Conservation (phyloP, 2,113 vertebrate species). For the Oxygymnocypris stewartii region DNA sequence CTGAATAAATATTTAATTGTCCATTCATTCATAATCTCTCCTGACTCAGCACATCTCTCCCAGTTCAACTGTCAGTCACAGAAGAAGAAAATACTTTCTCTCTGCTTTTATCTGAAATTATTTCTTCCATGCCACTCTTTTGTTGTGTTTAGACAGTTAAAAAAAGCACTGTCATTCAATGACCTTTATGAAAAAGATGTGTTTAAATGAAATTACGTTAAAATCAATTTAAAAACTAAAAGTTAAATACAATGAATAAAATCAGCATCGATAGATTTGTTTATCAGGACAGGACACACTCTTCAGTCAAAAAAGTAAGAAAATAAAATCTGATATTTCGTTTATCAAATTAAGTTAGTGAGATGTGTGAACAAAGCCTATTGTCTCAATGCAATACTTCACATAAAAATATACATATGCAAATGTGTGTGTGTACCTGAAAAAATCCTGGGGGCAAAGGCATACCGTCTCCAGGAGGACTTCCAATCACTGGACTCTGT, state of each 20-base stretch:
- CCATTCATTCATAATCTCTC: conserved; percentile 5
- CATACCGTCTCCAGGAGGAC: conserved; percentile 96
- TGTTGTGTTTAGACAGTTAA: not conserved
- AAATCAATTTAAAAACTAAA: not conserved
- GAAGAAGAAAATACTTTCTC: not conserved
- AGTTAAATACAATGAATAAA: not conserved
- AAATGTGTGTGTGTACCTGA: conserved; percentile 77
- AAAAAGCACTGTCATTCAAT: not conserved
- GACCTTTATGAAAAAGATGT: not conserved
- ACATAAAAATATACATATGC: not conserved
- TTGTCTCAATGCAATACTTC: not conserved
- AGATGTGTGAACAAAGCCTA: not conserved
- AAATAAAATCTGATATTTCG: not conserved
- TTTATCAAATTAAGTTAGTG: not conserved
- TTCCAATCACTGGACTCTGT: conserved; percentile 94
- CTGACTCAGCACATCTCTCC: conserved; percentile 5
- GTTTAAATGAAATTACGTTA: not conserved
- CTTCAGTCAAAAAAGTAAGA: no score
- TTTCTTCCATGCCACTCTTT: not conserved
- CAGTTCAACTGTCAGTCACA: not conserved
- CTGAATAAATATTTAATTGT: conserved; percentile 21
- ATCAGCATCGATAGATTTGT: not conserved
- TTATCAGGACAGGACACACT: not conserved
- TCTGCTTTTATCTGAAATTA: not conserved
- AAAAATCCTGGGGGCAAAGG: conserved; percentile 97